These are phyloP conservation scores for Pandemis cinnamomeana DNA, from an alignment of 2,888 invertebrate species.

Conservation along the genomic window DNA sequence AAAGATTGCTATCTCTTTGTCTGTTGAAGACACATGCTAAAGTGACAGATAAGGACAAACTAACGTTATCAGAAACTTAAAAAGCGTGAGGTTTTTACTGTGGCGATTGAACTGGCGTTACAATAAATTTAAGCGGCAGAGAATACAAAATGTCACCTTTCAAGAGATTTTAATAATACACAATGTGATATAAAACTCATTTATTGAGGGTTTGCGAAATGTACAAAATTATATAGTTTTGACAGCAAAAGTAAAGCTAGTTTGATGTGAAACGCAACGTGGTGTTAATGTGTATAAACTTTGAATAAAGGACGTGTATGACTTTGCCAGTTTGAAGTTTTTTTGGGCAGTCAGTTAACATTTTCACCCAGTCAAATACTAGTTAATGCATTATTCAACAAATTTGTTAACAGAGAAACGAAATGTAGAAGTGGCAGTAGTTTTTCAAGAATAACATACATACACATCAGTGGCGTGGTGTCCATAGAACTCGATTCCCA, in stretches of 20 bases:
- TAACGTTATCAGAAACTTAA: no score
- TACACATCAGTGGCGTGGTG: no score
- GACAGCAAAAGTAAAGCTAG: slow-evolving; percentile 50
- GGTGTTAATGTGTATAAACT: slow-evolving; percentile 58
- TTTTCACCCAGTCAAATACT: neutral
- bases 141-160: neutral
- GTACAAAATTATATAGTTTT: slow-evolving; percentile 48
- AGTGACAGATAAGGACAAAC: no score
- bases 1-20: no score
- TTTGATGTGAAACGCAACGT: slow-evolving; percentile 54
- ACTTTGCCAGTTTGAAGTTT: slow-evolving; percentile 46
- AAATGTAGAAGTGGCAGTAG: no score
- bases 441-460: no score
- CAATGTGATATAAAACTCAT: slow-evolving; percentile 57
- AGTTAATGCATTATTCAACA: neutral
- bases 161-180: slow-evolving; percentile 47
- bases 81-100: no score
- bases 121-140: no score
- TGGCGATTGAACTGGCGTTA: no score
- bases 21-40: no score
- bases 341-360: neutral
- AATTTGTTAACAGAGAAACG: no score
- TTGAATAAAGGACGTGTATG: slow-evolving; percentile 60
- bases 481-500: no score
- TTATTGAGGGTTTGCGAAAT: slow-evolving; percentile 75